Base-by-base conservation (phyloP, 2,888 invertebrate genomes). In the Notodonta ziczac region DNA sequence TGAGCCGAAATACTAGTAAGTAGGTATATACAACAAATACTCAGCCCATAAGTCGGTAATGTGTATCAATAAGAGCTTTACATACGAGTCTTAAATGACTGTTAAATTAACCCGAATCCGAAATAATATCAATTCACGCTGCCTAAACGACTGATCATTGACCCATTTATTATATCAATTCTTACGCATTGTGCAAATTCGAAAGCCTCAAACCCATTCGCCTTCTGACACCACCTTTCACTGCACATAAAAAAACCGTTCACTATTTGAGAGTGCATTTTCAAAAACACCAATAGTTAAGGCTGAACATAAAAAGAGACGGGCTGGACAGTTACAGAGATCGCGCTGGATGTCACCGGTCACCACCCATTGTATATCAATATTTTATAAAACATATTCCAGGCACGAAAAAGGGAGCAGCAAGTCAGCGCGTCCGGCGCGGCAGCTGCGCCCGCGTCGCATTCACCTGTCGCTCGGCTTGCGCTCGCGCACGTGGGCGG, bases 401-500 rank as follows among this genome's bases (percentile, higher is more conserved):
- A 80, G 76, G 81, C 65, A 81, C 77, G 76, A 83, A 82, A 87
- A 87, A 85, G 82, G 83, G 86, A 87, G 81, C 85, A 87, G 85
- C 85, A 85, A 88, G 87, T 86, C 82, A 82, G 79, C 80, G 85
- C 84, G 84, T 83, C 84, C 82, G 83, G 73, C 76, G 73, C 69
- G 78, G 84, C 85, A 87, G 86, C 86, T 85, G 81, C 84, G 84
- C 84, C 66, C 78, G 80, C 83, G 86, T 79, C 81, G 90, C 91
- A 93, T 92, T 92, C 93, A 92, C 91, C 92, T 92, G 92, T 91
- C 93, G 81, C 74, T 68, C 73, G 71, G 59, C 62, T 56, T 63
- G 81, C 83, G 86, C 85, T 82, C 82, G 89, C 89, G 87, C 87
- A 87, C 84, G 88, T 88, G 91, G 90, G 91, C 90, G 87, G 85